Base-by-base conservation (phyloP, 2,888 invertebrate species). In the Ophion obscuratus region DNA sequence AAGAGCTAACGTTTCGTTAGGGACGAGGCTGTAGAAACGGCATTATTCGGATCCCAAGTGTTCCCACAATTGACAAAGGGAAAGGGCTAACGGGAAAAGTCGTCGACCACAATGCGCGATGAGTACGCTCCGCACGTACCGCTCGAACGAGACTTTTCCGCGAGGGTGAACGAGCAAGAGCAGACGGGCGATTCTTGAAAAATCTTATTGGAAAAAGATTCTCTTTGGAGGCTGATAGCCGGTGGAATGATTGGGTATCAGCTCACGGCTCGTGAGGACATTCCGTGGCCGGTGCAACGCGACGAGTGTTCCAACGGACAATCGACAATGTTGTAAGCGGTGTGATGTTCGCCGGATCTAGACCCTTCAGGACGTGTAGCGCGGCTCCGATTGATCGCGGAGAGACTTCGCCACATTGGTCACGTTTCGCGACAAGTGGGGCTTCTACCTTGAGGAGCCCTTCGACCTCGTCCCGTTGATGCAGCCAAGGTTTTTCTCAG, bases 71-170 rank as follows among this genome's bases (percentile, higher is more conserved):
- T 53, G 57, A 53, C 67, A 47, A 53, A 62, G 11, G 14, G 40
- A 27, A 27, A 31, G 57, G n/a, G 14, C 31, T 57, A 36, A 31
- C 14, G 66, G 20, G 53, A 67, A 66, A 20, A 24, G 57, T 67
- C 57, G 67, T 57, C 20, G 3, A 27, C 20, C 59, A 57, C 40
- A 61, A 73, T 36, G 20, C 57, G 24, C 61, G 10, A 61, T 44
- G 61, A 81, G 40, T 66, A 87, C 82, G 79, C 88, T 85, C 70
- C 47, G 85, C 88, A 89, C 88, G 88, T 89, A 85, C 81, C 73
- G 47, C 53, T 84, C 79, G 77, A 80, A 83, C 82, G 85, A 88
- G 87, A 83, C 77, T 79, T 86, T 36, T 66, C 83, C 86, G 84
- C 71, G 73, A 85, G 86, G 84, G 78, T 86, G 59, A 61, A 62